Evolutionary conservation across 2,888 invertebrate species (phyloP).

Genomic region (Notodonta ziczac): DNA sequence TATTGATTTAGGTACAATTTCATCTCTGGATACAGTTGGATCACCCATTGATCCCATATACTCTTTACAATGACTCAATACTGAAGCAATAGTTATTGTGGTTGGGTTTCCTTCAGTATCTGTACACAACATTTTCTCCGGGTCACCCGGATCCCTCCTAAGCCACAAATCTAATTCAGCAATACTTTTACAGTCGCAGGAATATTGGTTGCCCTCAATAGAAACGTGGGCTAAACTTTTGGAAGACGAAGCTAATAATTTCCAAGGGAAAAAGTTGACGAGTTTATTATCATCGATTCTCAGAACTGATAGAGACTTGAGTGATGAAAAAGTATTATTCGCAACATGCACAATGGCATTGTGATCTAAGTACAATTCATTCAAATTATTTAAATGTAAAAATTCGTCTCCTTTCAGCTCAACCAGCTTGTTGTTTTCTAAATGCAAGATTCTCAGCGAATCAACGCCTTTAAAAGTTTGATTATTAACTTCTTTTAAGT

Average conservation of each 20-base stretch:
- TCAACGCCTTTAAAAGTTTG: constrained; percentile 92
- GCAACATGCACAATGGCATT: constrained; percentile 90
- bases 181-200: constrained; percentile 91
- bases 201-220: constrained; percentile 92
- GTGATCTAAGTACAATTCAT: constrained; percentile 91
- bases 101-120: constrained; percentile 82
- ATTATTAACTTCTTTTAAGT: constrained; percentile 90
- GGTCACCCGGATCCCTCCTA: constrained; percentile 86
- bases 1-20: constrained; percentile 85
- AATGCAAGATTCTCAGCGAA: constrained; percentile 89
- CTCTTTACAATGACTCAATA: constrained; percentile 86
- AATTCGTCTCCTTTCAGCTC: constrained; percentile 92
- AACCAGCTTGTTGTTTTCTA: constrained; percentile 90
- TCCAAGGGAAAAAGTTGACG: constrained; percentile 90
- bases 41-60: constrained; percentile 81
- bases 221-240: constrained; percentile 87
- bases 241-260: constrained; percentile 86
- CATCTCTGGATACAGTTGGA: constrained; percentile 75
- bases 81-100: constrained; percentile 82
- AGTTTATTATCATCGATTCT: constrained; percentile 91
- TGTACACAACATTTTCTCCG: constrained; percentile 88
- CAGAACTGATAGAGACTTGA: constrained; percentile 89
- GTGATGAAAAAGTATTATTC: constrained; percentile 91
- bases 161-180: constrained; percentile 89
- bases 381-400: constrained; percentile 89